Conservation (phyloP, 2,113 vertebrate genomes). For the Egretta garzetta region DNA sequence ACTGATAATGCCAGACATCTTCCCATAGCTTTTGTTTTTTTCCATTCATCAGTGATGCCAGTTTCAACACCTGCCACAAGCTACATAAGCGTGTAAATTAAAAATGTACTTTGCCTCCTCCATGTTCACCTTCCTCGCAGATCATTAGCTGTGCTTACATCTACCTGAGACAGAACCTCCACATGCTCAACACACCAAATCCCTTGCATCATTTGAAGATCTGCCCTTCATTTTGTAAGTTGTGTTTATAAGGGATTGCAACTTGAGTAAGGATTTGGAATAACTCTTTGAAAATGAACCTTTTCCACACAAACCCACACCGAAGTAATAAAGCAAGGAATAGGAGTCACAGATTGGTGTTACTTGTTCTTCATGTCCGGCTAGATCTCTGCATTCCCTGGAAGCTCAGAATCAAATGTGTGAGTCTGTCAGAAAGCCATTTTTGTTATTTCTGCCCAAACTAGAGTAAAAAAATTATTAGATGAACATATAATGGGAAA, state of each 20-base stretch:
- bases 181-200: rapidly evolving
- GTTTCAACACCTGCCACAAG: constrained; percentile 14
- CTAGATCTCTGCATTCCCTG: not conserved
- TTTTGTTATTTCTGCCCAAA: not conserved
- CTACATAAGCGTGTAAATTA: not conserved
- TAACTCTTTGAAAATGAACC: not conserved
- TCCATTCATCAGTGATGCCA: not conserved
- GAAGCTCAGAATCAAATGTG: not conserved
- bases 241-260: not conserved
- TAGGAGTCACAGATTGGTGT: not conserved
- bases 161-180: not conserved
- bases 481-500: not conserved
- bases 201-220: not conserved
- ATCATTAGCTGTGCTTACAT: not conserved
- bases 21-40: not conserved
- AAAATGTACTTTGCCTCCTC: not conserved
- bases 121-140: not conserved
- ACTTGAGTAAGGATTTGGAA: not conserved
- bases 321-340: not conserved
- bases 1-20: not conserved
- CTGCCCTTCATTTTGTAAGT: not conserved
- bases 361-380: not conserved
- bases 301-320: not conserved
- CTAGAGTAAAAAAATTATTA: not conserved
- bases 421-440: not conserved